These are phyloP conservation scores for Caenorhabditis latens DNA, from an alignment of 1,140 invertebrate genomes.

Conservation along the genomic window DNA sequence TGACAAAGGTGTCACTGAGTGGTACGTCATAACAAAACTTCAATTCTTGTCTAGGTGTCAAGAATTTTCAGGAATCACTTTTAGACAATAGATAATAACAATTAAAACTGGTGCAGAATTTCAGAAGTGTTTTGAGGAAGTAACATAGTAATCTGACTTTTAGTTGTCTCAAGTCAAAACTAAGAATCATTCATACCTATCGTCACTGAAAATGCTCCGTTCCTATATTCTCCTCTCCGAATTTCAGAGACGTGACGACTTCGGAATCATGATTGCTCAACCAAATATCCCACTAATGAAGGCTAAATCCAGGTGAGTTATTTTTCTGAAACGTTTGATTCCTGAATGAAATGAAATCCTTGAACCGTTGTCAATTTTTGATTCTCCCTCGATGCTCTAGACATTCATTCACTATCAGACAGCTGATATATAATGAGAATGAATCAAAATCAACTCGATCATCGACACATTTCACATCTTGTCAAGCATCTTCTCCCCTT, in stretches of 20 bases:
- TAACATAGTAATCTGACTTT: too few species aligned
- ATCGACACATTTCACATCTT: background rate
- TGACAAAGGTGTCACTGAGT: constrained; percentile 15
- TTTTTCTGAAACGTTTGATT: background rate
- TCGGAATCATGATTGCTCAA: constrained; percentile 60
- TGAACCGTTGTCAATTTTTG: background rate
- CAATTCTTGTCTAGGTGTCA: constrained; percentile 7
- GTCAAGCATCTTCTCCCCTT: constrained; percentile 17
- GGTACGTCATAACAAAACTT: constrained; percentile 41
- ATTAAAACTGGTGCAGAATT: background rate
- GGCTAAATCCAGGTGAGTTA: constrained; percentile 46
- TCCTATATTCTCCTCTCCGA: too few species aligned
- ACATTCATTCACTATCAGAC: background rate
- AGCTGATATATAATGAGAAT: constrained; percentile 14
- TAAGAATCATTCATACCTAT: too few species aligned
- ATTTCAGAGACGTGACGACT: constrained; percentile 60
- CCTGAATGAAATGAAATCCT: too few species aligned
- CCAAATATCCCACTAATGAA: constrained; percentile 45
- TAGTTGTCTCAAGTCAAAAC: too few species aligned
- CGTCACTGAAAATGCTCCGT: too few species aligned
- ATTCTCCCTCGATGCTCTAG: background rate
- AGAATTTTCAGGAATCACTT: background rate
- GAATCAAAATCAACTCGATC: constrained; percentile 52
- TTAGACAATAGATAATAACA: background rate
- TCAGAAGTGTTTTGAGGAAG: background rate